These are phyloP conservation scores for Aix galericulata DNA, from an alignment of 2,113 vertebrate genomes.

Conservation along the genomic window DNA sequence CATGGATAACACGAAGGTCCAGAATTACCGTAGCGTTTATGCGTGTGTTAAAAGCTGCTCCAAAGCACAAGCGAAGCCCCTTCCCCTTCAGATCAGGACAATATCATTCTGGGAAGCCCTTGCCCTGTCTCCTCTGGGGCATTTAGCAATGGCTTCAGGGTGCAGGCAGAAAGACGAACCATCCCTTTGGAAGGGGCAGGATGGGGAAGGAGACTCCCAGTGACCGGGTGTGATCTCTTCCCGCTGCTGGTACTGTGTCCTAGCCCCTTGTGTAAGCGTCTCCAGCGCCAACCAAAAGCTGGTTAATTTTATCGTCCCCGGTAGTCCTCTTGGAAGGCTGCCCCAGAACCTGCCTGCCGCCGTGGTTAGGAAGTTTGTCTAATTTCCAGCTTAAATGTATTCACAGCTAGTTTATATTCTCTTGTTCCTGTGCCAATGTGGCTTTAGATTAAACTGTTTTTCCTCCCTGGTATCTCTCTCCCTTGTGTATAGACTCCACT, in stretches of 20 bases:
- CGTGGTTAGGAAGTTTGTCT: neutral
- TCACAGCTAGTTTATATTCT: neutral
- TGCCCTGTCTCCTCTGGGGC: neutral
- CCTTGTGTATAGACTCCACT: neutral
- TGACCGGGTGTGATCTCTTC: rapidly evolving
- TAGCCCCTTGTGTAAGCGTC: neutral
- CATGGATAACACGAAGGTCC: neutral
- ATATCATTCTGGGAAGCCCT: neutral
- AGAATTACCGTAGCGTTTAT: neutral
- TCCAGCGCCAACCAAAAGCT: neutral
- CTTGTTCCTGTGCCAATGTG: neutral
- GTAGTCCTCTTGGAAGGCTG: neutral
- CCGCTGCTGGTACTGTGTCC: rapidly evolving
- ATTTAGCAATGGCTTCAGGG: neutral
- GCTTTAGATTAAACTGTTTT: neutral
- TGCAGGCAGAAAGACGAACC: neutral
- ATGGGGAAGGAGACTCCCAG: neutral
- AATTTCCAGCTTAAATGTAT: neutral
- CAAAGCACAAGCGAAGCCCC: neutral
- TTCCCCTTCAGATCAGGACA: neutral
- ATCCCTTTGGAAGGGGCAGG: neutral
- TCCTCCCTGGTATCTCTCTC: constrained; percentile 3
- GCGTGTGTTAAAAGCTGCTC: neutral
- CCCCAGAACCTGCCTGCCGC: neutral
- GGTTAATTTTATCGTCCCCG: neutral